Conservation (phyloP, 2,888 invertebrate species). For the Hirudinaria manillensis region DNA sequence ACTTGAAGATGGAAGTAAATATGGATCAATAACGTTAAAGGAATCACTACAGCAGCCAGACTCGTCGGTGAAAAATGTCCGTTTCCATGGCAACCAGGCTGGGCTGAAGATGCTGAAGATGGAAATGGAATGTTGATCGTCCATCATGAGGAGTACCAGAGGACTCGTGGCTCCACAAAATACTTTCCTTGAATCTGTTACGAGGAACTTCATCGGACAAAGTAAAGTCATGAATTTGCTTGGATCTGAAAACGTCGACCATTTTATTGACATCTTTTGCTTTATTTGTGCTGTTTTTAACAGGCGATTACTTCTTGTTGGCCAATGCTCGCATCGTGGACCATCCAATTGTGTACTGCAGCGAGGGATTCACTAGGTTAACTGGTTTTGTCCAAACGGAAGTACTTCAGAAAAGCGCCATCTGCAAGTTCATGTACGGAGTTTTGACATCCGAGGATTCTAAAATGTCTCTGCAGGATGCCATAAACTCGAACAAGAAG, state of each 20-base stretch:
- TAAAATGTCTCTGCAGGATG: slow-evolving; percentile 82
- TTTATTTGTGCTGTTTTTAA: background rate
- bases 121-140: background rate
- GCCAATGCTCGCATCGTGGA: slow-evolving; percentile 97
- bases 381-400: slow-evolving; percentile 95
- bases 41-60: background rate
- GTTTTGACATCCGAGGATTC: slow-evolving; percentile 96
- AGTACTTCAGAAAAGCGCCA: slow-evolving; percentile 70
- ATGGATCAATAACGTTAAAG: no score
- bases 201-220: background rate
- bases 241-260: no score
- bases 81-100: background rate
- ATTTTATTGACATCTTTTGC: background rate
- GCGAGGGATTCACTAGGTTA: slow-evolving; percentile 99
- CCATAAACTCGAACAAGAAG: slow-evolving; percentile 59
- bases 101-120: slow-evolving; percentile 5
- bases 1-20: no score
- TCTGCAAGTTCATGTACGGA: slow-evolving; percentile 90
- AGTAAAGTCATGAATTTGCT: background rate
- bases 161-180: slow-evolving; percentile 18
- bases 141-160: slow-evolving; percentile 59
- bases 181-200: slow-evolving; percentile 17
- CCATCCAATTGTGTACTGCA: slow-evolving; percentile 99
- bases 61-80: background rate
- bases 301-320: slow-evolving; percentile 67